Percentiles rank a stretch among this genome's conserved stretches.
These are phyloP conservation scores for Vanessa cardui DNA, from an alignment of 2,888 invertebrate species.

Conservation along the genomic window DNA sequence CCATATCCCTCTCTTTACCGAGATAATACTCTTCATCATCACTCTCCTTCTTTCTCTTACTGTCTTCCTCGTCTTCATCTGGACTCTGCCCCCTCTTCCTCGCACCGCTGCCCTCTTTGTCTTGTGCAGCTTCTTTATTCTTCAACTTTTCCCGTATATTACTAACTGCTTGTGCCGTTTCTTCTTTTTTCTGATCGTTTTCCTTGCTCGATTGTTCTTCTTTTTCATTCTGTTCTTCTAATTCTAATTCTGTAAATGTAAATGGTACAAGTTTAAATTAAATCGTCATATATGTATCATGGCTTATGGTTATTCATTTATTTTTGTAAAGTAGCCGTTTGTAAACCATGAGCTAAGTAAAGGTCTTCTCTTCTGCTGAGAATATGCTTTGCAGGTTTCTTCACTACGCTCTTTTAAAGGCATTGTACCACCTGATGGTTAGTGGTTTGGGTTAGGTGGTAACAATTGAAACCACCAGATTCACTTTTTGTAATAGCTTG, in stretches of 20 bases:
- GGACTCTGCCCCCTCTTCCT: conserved; percentile 58
- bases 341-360: too few species aligned
- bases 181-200: conserved; percentile 53
- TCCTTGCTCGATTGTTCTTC: conserved; percentile 51
- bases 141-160: conserved; percentile 68
- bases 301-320: too few species aligned
- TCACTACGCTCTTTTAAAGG: too few species aligned
- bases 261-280: not conserved
- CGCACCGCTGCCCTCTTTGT: not conserved
- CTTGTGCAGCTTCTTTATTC: conserved; percentile 36
- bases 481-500: too few species aligned
- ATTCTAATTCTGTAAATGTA: conserved; percentile 63
- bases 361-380: too few species aligned
- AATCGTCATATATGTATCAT: not conserved
- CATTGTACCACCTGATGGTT: too few species aligned
- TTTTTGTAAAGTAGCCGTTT: too few species aligned
- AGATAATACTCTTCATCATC: conserved; percentile 84
- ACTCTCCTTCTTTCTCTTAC: conserved; percentile 60
- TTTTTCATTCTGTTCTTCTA: conserved; percentile 58
- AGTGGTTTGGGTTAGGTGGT: too few species aligned
- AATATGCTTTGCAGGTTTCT: too few species aligned
- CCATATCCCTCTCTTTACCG: conserved; percentile 84
- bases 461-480: too few species aligned
- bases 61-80: conserved; percentile 57
- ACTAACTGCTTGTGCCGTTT: conserved; percentile 63